Evolutionary conservation across 2,797 vertebrate species (phyloP).

Genomic region (Melanogrammus aeglefinus): DNA sequence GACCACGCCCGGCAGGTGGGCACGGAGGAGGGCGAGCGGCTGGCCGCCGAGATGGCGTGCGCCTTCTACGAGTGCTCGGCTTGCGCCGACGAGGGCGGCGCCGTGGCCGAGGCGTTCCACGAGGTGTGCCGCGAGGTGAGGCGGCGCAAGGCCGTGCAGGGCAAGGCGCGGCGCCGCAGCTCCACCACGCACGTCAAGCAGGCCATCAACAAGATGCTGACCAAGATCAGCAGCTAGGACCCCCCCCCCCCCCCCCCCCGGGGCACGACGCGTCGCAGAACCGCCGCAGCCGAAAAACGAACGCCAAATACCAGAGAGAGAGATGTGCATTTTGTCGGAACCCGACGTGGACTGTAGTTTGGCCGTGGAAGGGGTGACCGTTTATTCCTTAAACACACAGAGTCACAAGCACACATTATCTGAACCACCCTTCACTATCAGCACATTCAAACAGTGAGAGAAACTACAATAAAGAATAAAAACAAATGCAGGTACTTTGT

Average conservation of each 20-base stretch:
- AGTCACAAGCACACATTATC: conserved; percentile 14
- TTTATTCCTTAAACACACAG: conserved; percentile 10
- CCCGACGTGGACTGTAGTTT: background rate
- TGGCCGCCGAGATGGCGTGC: conserved; percentile 92
- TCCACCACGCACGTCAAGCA: conserved; percentile 98
- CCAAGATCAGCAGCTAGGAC: conserved; percentile 95
- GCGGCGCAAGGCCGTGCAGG: conserved; percentile 88
- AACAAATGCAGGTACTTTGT: background rate
- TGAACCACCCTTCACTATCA: background rate
- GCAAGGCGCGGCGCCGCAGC: conserved; percentile 90
- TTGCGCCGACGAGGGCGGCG: conserved; percentile 86
- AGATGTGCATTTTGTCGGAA: background rate
- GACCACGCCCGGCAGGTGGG: conserved; percentile 90
- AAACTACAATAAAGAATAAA: background rate
- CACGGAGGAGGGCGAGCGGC: conserved; percentile 92
- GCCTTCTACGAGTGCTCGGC: conserved; percentile 98
- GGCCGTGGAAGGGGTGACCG: background rate
- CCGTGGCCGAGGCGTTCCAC: conserved; percentile 88
- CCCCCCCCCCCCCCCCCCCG: background rate
- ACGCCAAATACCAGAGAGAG: background rate
- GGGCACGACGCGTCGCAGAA: background rate
- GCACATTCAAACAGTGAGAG: background rate
- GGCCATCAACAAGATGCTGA: conserved; percentile 99
- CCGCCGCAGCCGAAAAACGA: background rate
- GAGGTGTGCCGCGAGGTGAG: conserved; percentile 93